A percentile compares a stretch with the other conserved stretches of the same genome.
phyloP scores from a whole-genome alignment of 2,888 invertebrate species.

The Priocnemis perturbator region DNA sequence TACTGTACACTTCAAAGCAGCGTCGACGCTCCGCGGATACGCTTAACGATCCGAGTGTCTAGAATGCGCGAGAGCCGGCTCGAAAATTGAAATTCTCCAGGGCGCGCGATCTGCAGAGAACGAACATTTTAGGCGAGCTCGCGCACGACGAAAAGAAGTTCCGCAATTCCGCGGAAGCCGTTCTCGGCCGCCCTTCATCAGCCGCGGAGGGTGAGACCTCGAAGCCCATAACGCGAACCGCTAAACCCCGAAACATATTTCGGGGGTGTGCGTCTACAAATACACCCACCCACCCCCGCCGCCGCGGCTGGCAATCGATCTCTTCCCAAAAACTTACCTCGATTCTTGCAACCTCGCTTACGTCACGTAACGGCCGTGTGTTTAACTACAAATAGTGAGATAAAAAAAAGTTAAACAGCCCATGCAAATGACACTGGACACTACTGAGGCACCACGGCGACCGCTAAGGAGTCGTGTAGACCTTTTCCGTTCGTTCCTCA shows the following conservation, averaged over 20 bases:
- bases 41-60: too few relatives aligned
- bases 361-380: conserved; percentile 65
- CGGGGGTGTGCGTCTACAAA: conserved; percentile 12
- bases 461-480: conserved; percentile 58
- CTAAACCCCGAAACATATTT: background rate
- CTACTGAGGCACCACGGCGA: conserved; percentile 62
- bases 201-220: too few relatives aligned
- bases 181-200: too few relatives aligned
- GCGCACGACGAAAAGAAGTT: too few relatives aligned
- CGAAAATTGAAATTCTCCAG: too few relatives aligned
- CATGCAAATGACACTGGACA: conserved; percentile 68
- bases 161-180: too few relatives aligned
- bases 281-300: conserved; percentile 8
- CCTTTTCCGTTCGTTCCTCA: conserved; percentile 16
- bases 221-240: too few relatives aligned
- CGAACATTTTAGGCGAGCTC: too few relatives aligned
- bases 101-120: too few relatives aligned
- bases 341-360: conserved; percentile 64
- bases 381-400: conserved; percentile 70
- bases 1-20: too few relatives aligned
- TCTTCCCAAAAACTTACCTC: conserved; percentile 71
- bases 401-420: conserved; percentile 65
- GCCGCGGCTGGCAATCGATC: conserved; percentile 27
- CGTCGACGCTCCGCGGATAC: too few relatives aligned
- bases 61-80: too few relatives aligned